Percentiles rank a stretch among this genome's conserved stretches.
These are phyloP conservation scores for Trichogramma dendrolimi DNA, from an alignment of 2,888 invertebrate genomes.

Conservation along the genomic window DNA sequence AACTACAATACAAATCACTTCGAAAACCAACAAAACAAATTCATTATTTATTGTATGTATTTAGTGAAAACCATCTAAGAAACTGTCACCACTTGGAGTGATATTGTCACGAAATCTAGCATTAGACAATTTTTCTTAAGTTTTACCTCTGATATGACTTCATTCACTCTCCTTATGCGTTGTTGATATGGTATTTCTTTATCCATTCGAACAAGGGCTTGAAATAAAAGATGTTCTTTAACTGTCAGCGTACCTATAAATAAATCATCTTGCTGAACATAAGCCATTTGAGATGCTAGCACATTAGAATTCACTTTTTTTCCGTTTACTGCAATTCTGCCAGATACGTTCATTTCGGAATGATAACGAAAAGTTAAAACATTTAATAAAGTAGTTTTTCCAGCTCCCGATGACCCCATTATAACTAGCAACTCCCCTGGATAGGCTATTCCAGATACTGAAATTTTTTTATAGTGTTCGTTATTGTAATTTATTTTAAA, in stretches of 20 bases:
- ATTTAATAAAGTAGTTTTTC: constrained; percentile 91
- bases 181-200: constrained; percentile 67
- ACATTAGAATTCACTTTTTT: constrained; percentile 67
- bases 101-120: not conserved
- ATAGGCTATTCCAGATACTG: constrained; percentile 78
- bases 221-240: constrained; percentile 80
- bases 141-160: constrained; percentile 77
- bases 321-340: constrained; percentile 68
- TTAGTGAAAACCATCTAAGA: not conserved
- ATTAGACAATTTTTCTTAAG: not conserved
- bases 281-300: constrained; percentile 76
- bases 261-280: constrained; percentile 90
- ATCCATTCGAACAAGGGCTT: constrained; percentile 84
- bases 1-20: too few relatives aligned
- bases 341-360: constrained; percentile 63
- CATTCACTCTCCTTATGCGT: constrained; percentile 75
- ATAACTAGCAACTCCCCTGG: constrained; percentile 84
- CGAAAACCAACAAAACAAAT: too few relatives aligned
- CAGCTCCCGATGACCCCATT: constrained; percentile 88
- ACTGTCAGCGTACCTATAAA: constrained; percentile 89
- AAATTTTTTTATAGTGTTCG: constrained; percentile 17
- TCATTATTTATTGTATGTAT: not conserved
- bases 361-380: constrained; percentile 79
- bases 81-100: not conserved
- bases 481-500: too few relatives aligned